Evolutionary conservation across 35 echinoderm and acorn worm genomes (phyloP).

Genomic region (Lytechinus pictus): DNA sequence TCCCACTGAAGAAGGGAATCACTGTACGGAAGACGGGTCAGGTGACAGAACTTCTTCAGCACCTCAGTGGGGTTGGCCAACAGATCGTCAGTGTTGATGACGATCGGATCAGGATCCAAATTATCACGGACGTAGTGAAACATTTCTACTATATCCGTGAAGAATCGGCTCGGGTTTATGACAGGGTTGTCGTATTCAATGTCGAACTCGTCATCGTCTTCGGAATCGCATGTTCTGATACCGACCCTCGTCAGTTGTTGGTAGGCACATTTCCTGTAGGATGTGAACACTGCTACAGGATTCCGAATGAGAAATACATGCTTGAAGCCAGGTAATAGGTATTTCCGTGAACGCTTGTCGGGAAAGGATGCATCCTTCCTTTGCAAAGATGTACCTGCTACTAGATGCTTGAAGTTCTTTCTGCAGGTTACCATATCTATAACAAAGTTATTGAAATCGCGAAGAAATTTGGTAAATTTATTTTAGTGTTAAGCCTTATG

Average conservation of each 20-base stretch:
- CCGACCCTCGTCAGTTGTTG: neutral
- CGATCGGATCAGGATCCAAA: constrained; percentile 48
- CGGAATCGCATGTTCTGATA: neutral
- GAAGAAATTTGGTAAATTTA: too few species aligned
- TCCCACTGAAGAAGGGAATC: constrained; percentile 59
- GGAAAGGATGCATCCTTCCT: neutral
- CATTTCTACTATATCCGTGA: constrained; percentile 26
- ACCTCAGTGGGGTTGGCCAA: constrained; percentile 49
- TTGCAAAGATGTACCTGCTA: neutral
- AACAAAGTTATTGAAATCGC: neutral
- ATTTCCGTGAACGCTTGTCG: neutral
- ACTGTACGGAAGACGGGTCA: constrained; percentile 38
- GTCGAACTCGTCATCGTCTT: constrained; percentile 23
- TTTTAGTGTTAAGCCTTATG: too few species aligned
- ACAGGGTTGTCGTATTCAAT: neutral
- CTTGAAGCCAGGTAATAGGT: constrained; percentile 54
- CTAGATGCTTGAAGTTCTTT: neutral
- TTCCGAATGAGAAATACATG: constrained; percentile 69
- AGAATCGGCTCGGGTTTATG: constrained; percentile 1
- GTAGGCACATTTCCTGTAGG: constrained; percentile 41
- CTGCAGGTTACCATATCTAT: neutral
- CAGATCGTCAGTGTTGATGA: constrained; percentile 71
- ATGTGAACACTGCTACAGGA: constrained; percentile 50
- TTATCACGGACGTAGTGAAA: constrained; percentile 45
- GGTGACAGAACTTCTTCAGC: constrained; percentile 49